Conservation (phyloP, 64 coral and sea anemone species). For the Astreopora myriophthalma region DNA sequence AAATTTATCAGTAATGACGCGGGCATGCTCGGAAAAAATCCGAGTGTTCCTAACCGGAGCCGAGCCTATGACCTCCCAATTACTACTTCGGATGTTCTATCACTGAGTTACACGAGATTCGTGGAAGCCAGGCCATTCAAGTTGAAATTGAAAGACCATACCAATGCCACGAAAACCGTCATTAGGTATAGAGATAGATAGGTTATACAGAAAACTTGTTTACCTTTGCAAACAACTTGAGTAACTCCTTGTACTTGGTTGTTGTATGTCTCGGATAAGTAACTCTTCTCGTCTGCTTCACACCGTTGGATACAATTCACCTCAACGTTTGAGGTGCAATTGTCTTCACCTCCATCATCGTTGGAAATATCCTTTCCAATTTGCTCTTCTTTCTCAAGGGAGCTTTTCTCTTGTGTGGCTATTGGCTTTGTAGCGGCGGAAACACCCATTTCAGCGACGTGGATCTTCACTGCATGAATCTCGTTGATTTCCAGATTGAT, state of each 20-base stretch:
- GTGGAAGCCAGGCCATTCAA: too few species aligned
- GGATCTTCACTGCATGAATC: neutral
- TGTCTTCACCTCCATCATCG: neutral
- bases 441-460: neutral
- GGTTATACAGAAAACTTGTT: too few species aligned
- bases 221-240: neutral
- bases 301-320: neutral
- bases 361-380: neutral
- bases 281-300: neutral
- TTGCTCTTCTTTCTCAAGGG: neutral
- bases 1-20: too few species aligned
- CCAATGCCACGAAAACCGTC: too few species aligned
- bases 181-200: too few species aligned
- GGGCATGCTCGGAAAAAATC: too few species aligned
- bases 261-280: too few species aligned
- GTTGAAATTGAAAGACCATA: too few species aligned
- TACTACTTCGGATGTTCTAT: too few species aligned
- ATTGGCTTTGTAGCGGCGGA: neutral
- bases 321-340: neutral
- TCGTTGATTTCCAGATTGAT: neutral
- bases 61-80: too few species aligned
- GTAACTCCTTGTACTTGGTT: neutral
- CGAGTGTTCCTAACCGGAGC: too few species aligned
- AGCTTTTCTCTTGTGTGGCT: neutral
- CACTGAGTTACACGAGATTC: too few species aligned